Conservation (phyloP, 2,888 invertebrate genomes). For the Lithophane socia region DNA sequence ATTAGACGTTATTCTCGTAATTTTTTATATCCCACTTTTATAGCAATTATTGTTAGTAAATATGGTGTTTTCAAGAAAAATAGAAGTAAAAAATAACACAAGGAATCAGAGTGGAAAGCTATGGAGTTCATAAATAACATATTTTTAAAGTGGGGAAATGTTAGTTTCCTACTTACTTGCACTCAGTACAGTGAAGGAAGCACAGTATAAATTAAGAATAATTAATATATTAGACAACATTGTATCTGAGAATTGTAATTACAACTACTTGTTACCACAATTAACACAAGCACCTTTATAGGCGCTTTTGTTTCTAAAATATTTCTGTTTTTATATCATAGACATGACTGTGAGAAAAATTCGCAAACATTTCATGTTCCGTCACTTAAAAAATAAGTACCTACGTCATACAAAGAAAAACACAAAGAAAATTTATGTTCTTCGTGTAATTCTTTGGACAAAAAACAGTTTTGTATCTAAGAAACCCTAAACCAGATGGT, state of each 20-base stretch:
- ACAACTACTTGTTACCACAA: neutral
- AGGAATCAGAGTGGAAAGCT: neutral
- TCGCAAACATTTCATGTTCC: neutral
- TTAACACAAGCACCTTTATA: neutral
- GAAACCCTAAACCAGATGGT: neutral
- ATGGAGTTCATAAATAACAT: neutral
- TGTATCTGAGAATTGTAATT: neutral
- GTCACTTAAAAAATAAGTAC: neutral
- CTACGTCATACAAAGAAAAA: too few species aligned
- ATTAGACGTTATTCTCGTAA: too few species aligned
- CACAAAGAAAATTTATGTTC: too few species aligned
- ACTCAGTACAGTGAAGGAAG: neutral
- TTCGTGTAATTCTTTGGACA: neutral
- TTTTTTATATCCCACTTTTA: neutral
- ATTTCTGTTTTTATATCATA: neutral
- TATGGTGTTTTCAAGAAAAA: neutral
- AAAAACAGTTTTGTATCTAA: neutral
- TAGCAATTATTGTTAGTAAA: neutral
- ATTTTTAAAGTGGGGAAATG: neutral
- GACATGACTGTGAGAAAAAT: conserved; percentile 21
- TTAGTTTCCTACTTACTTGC: conserved; percentile 25
- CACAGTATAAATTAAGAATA: conserved; percentile 12
- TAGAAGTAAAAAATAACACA: neutral
- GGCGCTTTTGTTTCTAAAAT: neutral
- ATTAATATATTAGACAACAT: conserved; percentile 20